Percentiles rank a stretch among this genome's conserved stretches.
phyloP scores from a whole-genome alignment of 2,113 vertebrate species.

The Gymnobelideus leadbeateri region DNA sequence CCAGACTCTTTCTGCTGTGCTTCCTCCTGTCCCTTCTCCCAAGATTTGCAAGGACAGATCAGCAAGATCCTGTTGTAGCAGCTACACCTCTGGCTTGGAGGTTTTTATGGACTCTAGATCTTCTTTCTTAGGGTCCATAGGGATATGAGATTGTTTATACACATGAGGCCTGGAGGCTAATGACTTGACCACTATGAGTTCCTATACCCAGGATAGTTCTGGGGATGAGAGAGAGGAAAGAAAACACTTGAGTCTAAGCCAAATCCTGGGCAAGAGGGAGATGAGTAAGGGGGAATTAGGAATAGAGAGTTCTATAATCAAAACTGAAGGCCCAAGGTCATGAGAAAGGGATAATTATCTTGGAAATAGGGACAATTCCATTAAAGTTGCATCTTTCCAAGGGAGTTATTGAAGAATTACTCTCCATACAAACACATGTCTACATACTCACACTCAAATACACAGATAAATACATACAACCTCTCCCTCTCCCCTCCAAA shows the following conservation, averaged over 20 bases:
- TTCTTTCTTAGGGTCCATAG: background rate
- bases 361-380: background rate
- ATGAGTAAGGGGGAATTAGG: background rate
- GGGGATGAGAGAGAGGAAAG: background rate
- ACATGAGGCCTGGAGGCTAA: background rate
- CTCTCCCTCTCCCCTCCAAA: background rate
- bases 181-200: background rate
- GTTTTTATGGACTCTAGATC: background rate
- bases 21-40: background rate
- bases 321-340: background rate
- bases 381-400: background rate
- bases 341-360: background rate
- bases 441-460: background rate
- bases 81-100: background rate
- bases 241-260: background rate
- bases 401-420: background rate
- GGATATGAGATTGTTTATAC: background rate
- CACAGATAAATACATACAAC: background rate
- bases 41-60: background rate
- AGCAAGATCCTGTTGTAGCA: background rate
- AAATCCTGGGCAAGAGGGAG: background rate
- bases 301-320: background rate
- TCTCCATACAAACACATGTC: background rate
- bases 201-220: background rate
- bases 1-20: background rate